These are phyloP conservation scores for Paramormyrops kingsleyae DNA, from an alignment of 2,113 vertebrate species.

Conservation along the genomic window DNA sequence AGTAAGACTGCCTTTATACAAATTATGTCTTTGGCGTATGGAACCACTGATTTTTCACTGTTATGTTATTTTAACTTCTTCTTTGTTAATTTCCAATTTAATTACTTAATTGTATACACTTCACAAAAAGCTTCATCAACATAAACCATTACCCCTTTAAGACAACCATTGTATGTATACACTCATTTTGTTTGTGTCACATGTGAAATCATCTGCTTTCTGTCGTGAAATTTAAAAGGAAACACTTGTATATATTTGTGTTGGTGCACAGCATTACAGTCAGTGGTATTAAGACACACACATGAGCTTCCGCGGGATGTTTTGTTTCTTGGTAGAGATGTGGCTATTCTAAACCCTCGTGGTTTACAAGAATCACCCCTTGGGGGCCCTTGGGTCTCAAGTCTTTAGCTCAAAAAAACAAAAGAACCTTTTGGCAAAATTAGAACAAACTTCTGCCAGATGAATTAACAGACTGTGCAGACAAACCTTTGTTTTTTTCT, in stretches of 20 bases:
- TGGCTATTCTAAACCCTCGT: not conserved
- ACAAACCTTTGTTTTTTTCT: not conserved
- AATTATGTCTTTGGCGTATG: not conserved
- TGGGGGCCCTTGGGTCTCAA: not conserved
- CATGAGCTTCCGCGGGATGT: not conserved
- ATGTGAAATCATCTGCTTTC: not conserved
- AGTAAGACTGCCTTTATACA: not conserved
- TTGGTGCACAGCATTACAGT: not conserved
- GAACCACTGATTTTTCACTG: not conserved
- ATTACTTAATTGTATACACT: not conserved
- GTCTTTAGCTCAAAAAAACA: not conserved
- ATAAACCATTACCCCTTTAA: not conserved
- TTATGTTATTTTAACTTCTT: not conserved
- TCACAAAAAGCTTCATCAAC: not conserved
- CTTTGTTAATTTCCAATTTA: not conserved
- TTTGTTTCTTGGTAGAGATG: not conserved
- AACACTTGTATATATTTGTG: not conserved
- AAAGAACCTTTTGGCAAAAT: not conserved
- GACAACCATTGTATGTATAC: not conserved
- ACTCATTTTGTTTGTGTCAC: not conserved
- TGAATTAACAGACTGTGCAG: not conserved
- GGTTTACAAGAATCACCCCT: not conserved
- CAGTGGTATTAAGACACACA: not conserved
- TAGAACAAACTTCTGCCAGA: not conserved
- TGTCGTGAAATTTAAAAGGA: not conserved